Percentiles rank a stretch among this genome's conserved stretches.
These are phyloP conservation scores for Copsychus sechellarum DNA, from an alignment of 2,113 vertebrate species.

Conservation along the genomic window DNA sequence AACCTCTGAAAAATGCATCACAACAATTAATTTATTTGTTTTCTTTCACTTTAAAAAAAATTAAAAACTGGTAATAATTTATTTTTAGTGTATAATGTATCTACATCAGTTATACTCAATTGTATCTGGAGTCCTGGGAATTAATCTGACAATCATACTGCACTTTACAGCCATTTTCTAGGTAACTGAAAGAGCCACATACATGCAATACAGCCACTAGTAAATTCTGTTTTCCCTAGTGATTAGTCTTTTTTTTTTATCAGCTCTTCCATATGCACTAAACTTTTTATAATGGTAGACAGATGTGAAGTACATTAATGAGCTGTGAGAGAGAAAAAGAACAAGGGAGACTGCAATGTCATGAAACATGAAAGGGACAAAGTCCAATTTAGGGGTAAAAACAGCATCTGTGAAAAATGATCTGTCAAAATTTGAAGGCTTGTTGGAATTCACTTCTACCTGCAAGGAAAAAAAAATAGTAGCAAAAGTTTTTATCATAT, in stretches of 20 bases:
- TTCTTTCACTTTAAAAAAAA: neutral
- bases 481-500: neutral
- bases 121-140: neutral
- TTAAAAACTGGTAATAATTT: neutral
- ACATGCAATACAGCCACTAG: neutral
- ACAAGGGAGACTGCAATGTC: neutral
- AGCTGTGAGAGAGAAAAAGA: neutral
- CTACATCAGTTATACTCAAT: neutral
- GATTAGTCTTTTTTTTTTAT: neutral
- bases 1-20: neutral
- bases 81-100: neutral
- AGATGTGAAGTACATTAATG: neutral
- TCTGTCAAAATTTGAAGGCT: neutral
- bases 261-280: neutral
- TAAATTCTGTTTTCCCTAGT: neutral
- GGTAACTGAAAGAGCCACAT: neutral
- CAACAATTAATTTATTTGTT: neutral
- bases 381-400: neutral
- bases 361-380: neutral
- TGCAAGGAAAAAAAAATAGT: neutral
- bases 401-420: neutral
- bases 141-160: neutral
- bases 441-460: neutral
- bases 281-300: neutral
- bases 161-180: neutral